A percentile compares a stretch with the other conserved stretches of the same genome.
These are phyloP conservation scores for Macrosiphum euphorbiae DNA, from an alignment of 2,888 invertebrate genomes.

Conservation along the genomic window DNA sequence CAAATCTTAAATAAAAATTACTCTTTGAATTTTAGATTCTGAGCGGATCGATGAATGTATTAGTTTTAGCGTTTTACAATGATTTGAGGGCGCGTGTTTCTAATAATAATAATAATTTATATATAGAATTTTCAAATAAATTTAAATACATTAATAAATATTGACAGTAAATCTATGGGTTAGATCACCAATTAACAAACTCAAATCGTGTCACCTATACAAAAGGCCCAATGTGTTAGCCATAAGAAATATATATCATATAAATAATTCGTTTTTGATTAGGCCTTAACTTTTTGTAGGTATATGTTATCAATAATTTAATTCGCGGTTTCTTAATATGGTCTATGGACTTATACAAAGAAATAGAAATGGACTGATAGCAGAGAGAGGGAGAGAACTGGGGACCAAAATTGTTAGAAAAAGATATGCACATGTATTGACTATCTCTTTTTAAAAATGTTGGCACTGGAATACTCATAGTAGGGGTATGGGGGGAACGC, in stretches of 20 bases:
- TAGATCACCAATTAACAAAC: background rate
- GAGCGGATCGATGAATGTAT: no score
- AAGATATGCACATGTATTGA: background rate
- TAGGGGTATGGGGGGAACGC: background rate
- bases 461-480: background rate
- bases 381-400: background rate
- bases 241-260: no score
- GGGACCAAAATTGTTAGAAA: background rate
- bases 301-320: no score
- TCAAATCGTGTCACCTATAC: no score
- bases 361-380: background rate
- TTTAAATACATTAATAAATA: slow-evolving; percentile 43
- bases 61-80: no score
- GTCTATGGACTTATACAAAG: background rate
- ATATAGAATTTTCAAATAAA: slow-evolving; percentile 15
- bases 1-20: no score
- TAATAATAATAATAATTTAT: background rate
- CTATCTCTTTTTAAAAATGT: background rate
- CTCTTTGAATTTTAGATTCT: no score
- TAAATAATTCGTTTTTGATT: no score
- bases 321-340: background rate
- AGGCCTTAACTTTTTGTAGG: no score
- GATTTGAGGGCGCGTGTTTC: no score
- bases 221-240: no score
- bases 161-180: no score